Conservation (phyloP, 2,888 invertebrate species). For the Campoplex nolae region DNA sequence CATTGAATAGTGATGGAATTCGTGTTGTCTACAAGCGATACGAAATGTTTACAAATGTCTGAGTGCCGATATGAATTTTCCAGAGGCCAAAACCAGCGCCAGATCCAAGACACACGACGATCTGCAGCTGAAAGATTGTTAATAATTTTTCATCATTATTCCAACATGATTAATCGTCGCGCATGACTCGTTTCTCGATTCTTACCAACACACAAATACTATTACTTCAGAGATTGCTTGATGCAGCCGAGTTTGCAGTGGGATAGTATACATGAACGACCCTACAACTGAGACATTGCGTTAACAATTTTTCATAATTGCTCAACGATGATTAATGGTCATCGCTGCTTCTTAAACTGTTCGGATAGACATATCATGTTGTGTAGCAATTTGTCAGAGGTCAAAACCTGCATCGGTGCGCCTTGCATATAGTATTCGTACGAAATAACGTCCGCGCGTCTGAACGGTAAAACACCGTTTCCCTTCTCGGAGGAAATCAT, state of each 20-base stretch:
- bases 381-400: background rate
- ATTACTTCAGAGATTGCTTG: background rate
- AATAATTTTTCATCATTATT: slow-evolving; percentile 9
- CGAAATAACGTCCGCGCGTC: background rate
- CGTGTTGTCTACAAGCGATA: background rate
- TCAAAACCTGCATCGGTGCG: background rate
- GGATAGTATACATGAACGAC: background rate
- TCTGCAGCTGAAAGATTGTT: slow-evolving; percentile 3
- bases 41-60: background rate
- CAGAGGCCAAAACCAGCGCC: background rate
- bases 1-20: background rate
- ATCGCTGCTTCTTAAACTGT: background rate
- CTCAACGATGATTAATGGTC: slow-evolving; percentile 2
- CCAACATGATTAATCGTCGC: background rate
- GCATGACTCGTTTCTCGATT: background rate
- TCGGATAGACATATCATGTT: slow-evolving; percentile 2
- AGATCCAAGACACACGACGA: background rate
- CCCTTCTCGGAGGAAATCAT: background rate
- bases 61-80: background rate
- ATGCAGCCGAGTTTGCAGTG: background rate
- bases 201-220: background rate
- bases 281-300: slow-evolving; percentile 10
- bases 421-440: background rate
- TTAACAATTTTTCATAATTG: slow-evolving; percentile 11
- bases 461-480: background rate